A percentile compares a stretch with the other conserved stretches of the same genome.
phyloP scores from a whole-genome alignment of 2,113 vertebrate species.

The Mobula birostris region DNA sequence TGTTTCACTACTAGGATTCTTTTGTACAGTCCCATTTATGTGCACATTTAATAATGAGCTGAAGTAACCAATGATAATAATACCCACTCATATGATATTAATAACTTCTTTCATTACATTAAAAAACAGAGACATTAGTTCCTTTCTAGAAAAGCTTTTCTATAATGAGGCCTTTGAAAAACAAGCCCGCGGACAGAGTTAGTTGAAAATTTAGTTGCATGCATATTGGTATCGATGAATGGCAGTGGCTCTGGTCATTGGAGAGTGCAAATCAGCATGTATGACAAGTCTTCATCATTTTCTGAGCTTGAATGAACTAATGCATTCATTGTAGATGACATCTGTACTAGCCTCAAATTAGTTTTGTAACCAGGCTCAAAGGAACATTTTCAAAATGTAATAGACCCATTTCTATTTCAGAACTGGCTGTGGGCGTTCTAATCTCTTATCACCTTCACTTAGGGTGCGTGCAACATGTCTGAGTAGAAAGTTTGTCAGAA shows the following conservation, averaged over 20 bases:
- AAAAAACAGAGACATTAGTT: not conserved
- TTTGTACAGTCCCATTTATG: not conserved
- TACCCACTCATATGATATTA: not conserved
- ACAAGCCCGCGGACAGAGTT: not conserved
- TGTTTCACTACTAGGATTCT: not conserved
- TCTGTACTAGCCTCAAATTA: conserved; percentile 36
- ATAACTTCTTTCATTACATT: not conserved
- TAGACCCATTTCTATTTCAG: conserved; percentile 36
- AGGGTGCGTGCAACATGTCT: conserved; percentile 12
- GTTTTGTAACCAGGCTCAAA: conserved; percentile 37
- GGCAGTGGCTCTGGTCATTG: not conserved
- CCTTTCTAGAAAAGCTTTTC: not conserved
- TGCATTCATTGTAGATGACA: conserved; percentile 33
- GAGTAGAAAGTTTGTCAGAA: conserved; percentile 27
- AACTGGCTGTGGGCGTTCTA: conserved; percentile 35
- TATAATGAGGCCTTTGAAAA: conserved; percentile 9
- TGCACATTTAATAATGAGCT: not conserved
- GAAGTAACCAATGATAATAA: not conserved
- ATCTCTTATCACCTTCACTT: conserved; percentile 37
- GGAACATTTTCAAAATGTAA: conserved; percentile 37
- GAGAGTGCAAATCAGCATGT: conserved; percentile 35
- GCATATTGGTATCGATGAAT: conserved; percentile 1
- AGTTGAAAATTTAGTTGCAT: conserved; percentile 17
- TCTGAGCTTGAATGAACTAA: conserved; percentile 37
- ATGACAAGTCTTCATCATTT: conserved; percentile 37